phyloP scores from a whole-genome alignment of 2,888 invertebrate species.

The Eupithecia tripunctaria region DNA sequence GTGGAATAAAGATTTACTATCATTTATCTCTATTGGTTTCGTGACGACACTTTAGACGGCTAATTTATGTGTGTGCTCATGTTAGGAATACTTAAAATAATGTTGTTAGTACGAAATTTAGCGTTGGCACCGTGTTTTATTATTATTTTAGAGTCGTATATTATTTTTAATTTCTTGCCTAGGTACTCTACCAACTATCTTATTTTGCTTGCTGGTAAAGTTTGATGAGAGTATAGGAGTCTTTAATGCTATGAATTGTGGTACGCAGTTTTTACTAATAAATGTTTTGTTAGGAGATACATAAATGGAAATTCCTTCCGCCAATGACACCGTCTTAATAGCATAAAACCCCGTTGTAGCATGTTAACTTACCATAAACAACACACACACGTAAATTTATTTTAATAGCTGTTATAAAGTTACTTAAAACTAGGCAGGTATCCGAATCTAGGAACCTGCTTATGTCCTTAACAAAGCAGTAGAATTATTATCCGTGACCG shows the following conservation, averaged over 20 bases:
- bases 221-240: background rate
- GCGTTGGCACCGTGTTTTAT: background rate
- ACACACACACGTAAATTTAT: slow-evolving; percentile 9
- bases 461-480: slow-evolving; percentile 37
- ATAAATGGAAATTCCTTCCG: background rate
- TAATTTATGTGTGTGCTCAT: slow-evolving; percentile 27
- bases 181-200: background rate
- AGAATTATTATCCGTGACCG: slow-evolving; percentile 51
- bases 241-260: background rate
- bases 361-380: background rate
- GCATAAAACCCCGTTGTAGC: background rate
- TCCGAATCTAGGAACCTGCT: slow-evolving; percentile 7
- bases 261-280: background rate
- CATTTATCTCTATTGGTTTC: slow-evolving; percentile 37
- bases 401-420: slow-evolving; percentile 15
- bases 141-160: background rate
- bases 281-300: background rate
- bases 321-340: background rate
- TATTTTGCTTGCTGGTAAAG: background rate
- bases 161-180: background rate
- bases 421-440: slow-evolving; percentile 26
- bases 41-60: slow-evolving; percentile 18
- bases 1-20: slow-evolving; percentile 43
- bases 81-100: background rate
- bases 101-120: background rate